Conservation (phyloP, 2,113 vertebrate genomes). For the Melanerpes aurifrons region DNA sequence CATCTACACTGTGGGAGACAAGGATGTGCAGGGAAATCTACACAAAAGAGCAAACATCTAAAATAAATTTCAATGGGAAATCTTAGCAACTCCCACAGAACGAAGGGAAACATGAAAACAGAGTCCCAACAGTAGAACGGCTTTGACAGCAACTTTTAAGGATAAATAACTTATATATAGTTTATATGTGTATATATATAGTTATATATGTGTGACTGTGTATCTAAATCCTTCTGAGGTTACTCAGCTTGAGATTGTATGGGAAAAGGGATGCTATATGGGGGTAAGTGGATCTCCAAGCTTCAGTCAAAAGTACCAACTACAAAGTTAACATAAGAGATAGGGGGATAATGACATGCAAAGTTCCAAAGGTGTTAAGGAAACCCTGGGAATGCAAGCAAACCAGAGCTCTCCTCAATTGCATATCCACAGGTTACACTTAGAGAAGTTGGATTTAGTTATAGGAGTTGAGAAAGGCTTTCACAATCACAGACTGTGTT, state of each 20-base stretch:
- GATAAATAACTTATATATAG: conserved; percentile 27
- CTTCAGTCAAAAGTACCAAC: background rate
- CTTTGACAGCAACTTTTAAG: conserved; percentile 53
- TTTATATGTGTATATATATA: too few species aligned
- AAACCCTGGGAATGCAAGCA: background rate
- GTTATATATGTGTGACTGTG: background rate
- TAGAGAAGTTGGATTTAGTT: background rate
- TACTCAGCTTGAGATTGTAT: background rate
- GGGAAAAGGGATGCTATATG: background rate
- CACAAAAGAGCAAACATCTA: conserved; percentile 52
- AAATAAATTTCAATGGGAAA: conserved; percentile 64
- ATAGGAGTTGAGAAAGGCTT: background rate
- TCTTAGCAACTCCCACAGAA: conserved; percentile 62
- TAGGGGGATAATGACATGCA: background rate
- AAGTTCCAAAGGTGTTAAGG: background rate
- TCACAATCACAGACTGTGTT: background rate
- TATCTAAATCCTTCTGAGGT: conserved; percentile 15
- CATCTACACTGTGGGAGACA: conserved; percentile 44
- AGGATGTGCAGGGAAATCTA: conserved; percentile 6
- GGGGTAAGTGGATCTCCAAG: background rate
- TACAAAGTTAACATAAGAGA: background rate
- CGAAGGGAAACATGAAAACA: conserved; percentile 63
- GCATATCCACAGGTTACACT: background rate
- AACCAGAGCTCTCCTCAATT: background rate
- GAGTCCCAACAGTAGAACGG: conserved; percentile 44